Evolutionary conservation across 2,888 invertebrate genomes (phyloP), one percentile per base, ranked within the genome.

Genomic region (Cistogaster globosa): DNA sequence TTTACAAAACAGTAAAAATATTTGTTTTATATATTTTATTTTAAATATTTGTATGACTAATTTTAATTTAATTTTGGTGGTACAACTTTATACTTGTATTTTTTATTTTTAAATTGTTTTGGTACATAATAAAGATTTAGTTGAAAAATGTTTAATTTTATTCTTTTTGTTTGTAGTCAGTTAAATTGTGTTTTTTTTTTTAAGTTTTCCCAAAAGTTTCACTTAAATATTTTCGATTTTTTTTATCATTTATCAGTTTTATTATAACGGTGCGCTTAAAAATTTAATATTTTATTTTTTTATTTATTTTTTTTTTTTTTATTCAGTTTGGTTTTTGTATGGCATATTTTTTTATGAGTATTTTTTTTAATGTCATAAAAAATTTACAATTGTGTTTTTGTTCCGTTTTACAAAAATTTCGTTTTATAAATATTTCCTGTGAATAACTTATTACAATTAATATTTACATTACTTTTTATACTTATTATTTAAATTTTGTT

Each of bases 1-100:
- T 80, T 80, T 80, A 80, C 80, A 80, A 67, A 38, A 82, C n/a
- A 58, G 38, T 77, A 62, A 38, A 84, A 42, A 71, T 79, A 71
- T 68, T 26, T 51, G 12, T 20, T 20, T 36, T 20, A 12, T 22
- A n/a, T 12, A 48, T 45, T 65, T 45, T 57, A 38, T 20, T n/a
- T n/a, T 48, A 26, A 67, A 58, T n/a, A 36, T 65, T 67, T 78
- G 4, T 68, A 36, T 69, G 62, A 77, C 45, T 77, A 62, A 53
- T 63, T 72, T 63, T 53, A 22, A 45, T 45, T 42, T 1, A 62
- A 63, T 68, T 84, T 79, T 65, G 86, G 86, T 86, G 83, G 85
- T 85, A 82, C 71, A 85, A 72, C 48, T 80, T 84, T 80, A 72
- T 84, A 84, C 76, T 86, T 74, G 58, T 42, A 62, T 60, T 74